Conservation (phyloP, 2,113 vertebrate genomes). For the Paratilapia polleni region DNA sequence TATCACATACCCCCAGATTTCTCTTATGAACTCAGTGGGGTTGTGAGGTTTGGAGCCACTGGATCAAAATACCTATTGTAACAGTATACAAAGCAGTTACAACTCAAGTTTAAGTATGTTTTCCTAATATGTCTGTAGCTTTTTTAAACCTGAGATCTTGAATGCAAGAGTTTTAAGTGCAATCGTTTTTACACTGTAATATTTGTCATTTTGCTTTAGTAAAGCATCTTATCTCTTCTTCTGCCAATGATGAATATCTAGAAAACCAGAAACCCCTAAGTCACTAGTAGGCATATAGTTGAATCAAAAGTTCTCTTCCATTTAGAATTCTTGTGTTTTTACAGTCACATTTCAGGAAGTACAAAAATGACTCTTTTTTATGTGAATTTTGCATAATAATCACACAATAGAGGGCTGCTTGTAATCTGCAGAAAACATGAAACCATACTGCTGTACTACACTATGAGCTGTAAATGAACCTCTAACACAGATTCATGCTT, state of each 20-base stretch:
- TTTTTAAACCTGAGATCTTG: too few relatives aligned
- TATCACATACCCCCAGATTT: too few relatives aligned
- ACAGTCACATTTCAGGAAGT: neutral
- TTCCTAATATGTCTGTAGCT: neutral
- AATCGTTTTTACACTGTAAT: neutral
- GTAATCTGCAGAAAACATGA: neutral
- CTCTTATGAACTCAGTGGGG: too few relatives aligned
- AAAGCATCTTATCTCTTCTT: too few relatives aligned
- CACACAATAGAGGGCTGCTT: neutral
- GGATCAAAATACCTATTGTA: too few relatives aligned
- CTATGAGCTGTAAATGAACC: neutral
- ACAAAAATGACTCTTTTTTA: neutral
- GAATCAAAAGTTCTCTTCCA: neutral
- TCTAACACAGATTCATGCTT: neutral
- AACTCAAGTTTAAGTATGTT: neutral
- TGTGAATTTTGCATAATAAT: neutral
- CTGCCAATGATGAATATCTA: too few relatives aligned
- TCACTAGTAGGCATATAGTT: too few relatives aligned
- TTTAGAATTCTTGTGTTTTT: neutral
- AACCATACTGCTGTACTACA: neutral
- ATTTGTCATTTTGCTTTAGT: neutral
- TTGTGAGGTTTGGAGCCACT: too few relatives aligned
- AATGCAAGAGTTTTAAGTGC: too few relatives aligned
- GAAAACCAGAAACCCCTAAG: too few relatives aligned
- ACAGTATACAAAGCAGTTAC: neutral